These are phyloP conservation scores for Drosophila mayaguana DNA, from an alignment of 2,888 invertebrate species.

Conservation along the genomic window DNA sequence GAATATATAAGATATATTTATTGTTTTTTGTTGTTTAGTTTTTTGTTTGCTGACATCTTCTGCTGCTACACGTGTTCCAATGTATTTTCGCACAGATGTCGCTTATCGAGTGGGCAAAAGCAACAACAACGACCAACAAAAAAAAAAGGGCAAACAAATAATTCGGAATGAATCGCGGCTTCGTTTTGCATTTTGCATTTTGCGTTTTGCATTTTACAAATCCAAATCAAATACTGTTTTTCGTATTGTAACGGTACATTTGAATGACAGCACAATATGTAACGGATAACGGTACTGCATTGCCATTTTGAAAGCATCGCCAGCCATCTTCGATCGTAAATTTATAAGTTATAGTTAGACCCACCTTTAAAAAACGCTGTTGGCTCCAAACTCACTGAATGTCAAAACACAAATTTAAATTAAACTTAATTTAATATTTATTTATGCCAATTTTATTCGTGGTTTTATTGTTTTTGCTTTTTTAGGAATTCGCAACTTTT, in stretches of 20 bases:
- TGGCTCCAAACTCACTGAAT: conserved; percentile 9
- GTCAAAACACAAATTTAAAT: conserved; percentile 35
- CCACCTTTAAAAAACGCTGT: conserved; percentile 31
- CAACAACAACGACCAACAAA: not conserved
- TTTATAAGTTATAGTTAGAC: conserved; percentile 25
- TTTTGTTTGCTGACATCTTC: conserved; percentile 35
- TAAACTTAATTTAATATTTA: conserved; percentile 35
- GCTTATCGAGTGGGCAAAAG: conserved; percentile 32
- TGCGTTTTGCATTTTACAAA: conserved; percentile 19
- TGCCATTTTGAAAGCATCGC: conserved; percentile 26
- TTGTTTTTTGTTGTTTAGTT: not conserved
- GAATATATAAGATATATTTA: not conserved
- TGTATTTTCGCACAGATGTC: conserved; percentile 25
- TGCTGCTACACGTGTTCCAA: conserved; percentile 26
- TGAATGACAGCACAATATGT: not conserved
- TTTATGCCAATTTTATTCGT: conserved; percentile 35
- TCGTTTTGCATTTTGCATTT: conserved; percentile 30
- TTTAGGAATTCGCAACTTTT: conserved; percentile 35
- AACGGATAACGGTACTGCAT: conserved; percentile 29
- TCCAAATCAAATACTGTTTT: conserved; percentile 25
- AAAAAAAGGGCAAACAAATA: conserved; percentile 32
- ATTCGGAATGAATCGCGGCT: conserved; percentile 22
- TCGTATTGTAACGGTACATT: conserved; percentile 46
- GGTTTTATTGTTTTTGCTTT: conserved; percentile 16
- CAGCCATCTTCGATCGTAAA: not conserved